These are phyloP conservation scores for Sisyra terminalis DNA, from an alignment of 2,888 invertebrate genomes.

Conservation along the genomic window DNA sequence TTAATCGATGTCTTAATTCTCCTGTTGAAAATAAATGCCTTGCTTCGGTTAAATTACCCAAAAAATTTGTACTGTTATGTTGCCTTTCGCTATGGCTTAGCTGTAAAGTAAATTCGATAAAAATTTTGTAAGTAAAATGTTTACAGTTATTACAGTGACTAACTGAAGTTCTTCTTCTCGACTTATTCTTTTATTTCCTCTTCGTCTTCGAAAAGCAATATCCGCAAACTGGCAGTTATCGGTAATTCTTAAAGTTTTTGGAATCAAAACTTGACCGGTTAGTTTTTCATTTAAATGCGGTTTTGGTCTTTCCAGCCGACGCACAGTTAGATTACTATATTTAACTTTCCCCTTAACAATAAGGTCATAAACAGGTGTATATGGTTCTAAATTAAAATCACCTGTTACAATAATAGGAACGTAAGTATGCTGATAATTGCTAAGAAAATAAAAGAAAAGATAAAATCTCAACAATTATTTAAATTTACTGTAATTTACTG, in stretches of 20 bases:
- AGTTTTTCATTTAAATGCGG: not conserved
- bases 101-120: slow-evolving; percentile 9
- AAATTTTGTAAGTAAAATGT: slow-evolving; percentile 10
- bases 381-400: slow-evolving; percentile 77
- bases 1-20: slow-evolving; percentile 44
- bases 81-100: slow-evolving; percentile 15
- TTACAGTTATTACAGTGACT: slow-evolving; percentile 16
- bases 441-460: slow-evolving; percentile 10
- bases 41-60: slow-evolving; percentile 15
- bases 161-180: slow-evolving; percentile 18
- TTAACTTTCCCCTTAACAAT: slow-evolving; percentile 44
- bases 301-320: slow-evolving; percentile 13
- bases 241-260: slow-evolving; percentile 29
- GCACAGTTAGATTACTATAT: slow-evolving; percentile 23
- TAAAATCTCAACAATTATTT: slow-evolving; percentile 2
- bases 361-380: slow-evolving; percentile 52
- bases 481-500: slow-evolving; percentile 16
- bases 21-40: slow-evolving; percentile 38
- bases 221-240: slow-evolving; percentile 24
- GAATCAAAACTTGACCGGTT: slow-evolving; percentile 18
- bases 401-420: slow-evolving; percentile 77
- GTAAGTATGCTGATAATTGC: slow-evolving; percentile 26
- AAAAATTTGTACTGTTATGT: not conserved
- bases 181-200: slow-evolving; percentile 12
- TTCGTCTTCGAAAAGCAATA: slow-evolving; percentile 15